Percentiles rank a stretch among this genome's conserved stretches.
Conservation (phyloP, 30 jellyfish, hydroid and myxozoan genomes). For the Clytia hemisphaerica region DNA sequence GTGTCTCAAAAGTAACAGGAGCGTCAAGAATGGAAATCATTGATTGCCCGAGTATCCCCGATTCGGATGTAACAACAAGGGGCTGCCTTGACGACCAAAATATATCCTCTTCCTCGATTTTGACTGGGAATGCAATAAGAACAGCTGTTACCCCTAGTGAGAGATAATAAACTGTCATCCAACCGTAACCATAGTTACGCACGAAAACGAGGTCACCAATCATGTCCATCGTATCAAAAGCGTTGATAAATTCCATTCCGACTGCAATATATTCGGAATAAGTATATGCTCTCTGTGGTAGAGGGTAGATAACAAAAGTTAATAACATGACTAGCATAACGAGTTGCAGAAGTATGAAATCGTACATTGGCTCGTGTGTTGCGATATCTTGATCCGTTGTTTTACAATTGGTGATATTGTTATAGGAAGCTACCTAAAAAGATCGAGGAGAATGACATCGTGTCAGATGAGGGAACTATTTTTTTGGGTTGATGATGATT, state of each 20-base stretch:
- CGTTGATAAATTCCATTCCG: constrained; percentile 33
- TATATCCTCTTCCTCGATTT: constrained; percentile 24
- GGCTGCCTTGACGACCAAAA: constrained; percentile 3
- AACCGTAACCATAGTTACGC: constrained; percentile 1
- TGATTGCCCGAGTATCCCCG: neutral
- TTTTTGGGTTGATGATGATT: constrained; percentile 2
- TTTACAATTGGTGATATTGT: too few species aligned
- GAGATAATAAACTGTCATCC: constrained; percentile 4
- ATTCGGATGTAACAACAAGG: neutral
- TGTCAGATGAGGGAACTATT: too few species aligned
- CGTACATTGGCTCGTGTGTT: neutral
- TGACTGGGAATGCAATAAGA: constrained; percentile 24
- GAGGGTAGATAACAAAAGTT: constrained; percentile 27
- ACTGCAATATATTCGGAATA: constrained; percentile 22
- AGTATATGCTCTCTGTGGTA: constrained; percentile 28
- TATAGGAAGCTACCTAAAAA: too few species aligned
- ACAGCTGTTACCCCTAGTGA: constrained; percentile 25
- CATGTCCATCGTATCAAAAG: constrained; percentile 47
- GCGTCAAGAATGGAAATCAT: neutral
- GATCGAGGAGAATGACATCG: too few species aligned
- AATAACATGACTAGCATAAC: constrained; percentile 28
- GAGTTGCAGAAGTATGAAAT: constrained; percentile 19
- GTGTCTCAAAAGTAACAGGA: neutral
- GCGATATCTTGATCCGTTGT: too few species aligned
- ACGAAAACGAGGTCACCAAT: constrained; percentile 18